These are phyloP conservation scores for Muntiacus reevesi DNA, from an alignment of 2,113 vertebrate species.

Conservation along the genomic window DNA sequence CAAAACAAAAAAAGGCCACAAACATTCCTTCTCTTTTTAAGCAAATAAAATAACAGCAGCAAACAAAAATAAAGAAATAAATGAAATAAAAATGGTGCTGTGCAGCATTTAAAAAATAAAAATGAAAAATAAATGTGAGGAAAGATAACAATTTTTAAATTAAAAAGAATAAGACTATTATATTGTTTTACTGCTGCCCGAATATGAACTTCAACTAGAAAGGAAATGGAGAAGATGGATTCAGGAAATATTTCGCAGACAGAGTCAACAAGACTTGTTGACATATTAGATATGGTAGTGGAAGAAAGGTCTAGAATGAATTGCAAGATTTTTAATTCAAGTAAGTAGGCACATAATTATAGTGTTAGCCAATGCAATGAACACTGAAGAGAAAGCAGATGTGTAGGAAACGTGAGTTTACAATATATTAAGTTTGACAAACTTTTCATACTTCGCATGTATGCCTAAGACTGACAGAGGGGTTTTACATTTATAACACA, in stretches of 20 bases:
- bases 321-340: neutral
- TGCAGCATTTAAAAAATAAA: slow-evolving; percentile 79
- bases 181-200: neutral
- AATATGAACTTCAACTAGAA: slow-evolving; percentile 31
- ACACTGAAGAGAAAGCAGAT: neutral
- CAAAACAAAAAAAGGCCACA: slow-evolving; percentile 73
- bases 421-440: neutral
- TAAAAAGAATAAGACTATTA: neutral
- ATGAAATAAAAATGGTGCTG: slow-evolving; percentile 70
- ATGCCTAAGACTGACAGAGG: neutral
- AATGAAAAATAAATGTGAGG: slow-evolving; percentile 73
- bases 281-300: neutral
- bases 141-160: neutral
- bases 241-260: neutral
- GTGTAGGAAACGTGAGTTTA: neutral
- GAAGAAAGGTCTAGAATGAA: slow-evolving; percentile 4
- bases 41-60: slow-evolving; percentile 79
- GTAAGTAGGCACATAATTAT: neutral
- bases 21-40: slow-evolving; percentile 78
- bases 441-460: slow-evolving; percentile 7
- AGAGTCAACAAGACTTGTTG: neutral
- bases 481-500: slow-evolving; percentile 19
- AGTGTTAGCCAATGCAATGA: neutral
- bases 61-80: slow-evolving; percentile 75
- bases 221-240: neutral